Percentiles rank a stretch among this genome's conserved stretches.
Evolutionary conservation across 2,113 vertebrate species (phyloP).

Genomic region (Hemibagrus wyckioides): DNA sequence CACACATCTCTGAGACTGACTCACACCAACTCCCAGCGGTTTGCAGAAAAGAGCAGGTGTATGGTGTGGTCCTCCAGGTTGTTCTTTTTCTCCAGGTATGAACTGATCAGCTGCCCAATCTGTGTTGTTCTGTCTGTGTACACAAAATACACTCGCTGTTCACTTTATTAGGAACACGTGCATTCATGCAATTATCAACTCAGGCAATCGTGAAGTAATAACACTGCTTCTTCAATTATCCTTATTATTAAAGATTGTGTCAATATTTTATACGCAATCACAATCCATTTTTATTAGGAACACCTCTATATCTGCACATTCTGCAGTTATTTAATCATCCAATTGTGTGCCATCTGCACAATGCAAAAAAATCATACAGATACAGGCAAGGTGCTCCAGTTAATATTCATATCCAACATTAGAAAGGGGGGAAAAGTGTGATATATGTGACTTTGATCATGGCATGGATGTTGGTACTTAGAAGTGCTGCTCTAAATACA

Average conservation of each 20-base stretch:
- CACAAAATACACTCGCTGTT: background rate
- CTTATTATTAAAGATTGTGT: too few species aligned
- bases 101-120: constrained; percentile 85
- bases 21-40: constrained; percentile 96
- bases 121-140: constrained; percentile 84
- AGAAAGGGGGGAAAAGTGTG: background rate
- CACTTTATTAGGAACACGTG: background rate
- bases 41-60: constrained; percentile 93
- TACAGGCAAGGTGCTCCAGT: background rate
- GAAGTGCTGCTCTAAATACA: background rate
- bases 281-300: background rate
- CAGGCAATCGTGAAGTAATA: background rate
- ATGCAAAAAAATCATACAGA: background rate
- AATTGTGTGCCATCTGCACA: too few species aligned
- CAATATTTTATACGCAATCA: too few species aligned
- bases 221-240: too few species aligned
- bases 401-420: background rate
- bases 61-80: constrained; percentile 90
- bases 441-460: background rate
- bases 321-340: background rate
- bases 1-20: constrained; percentile 8
- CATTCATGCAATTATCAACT: background rate
- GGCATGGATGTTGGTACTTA: background rate
- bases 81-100: constrained; percentile 84
- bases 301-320: background rate